phyloP scores from a whole-genome alignment of 2,888 invertebrate species.

The Abrostola triplasia region DNA sequence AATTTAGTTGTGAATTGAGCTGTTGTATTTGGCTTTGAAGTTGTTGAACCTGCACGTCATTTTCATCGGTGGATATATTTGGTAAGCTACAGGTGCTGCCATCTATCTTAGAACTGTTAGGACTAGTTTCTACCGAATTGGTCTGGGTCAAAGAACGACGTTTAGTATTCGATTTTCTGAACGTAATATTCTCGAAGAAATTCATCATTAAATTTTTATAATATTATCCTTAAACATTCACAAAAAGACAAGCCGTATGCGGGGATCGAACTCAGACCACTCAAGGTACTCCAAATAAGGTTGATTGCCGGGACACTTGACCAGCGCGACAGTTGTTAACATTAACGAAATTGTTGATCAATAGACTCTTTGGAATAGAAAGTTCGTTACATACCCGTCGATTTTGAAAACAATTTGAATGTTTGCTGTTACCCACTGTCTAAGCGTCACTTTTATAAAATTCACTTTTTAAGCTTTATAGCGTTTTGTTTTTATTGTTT shows the following conservation, averaged over 20 bases:
- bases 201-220: conserved; percentile 3
- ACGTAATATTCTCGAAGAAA: conserved; percentile 8
- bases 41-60: conserved; percentile 3
- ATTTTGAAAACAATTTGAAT: neutral
- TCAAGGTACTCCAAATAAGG: neutral
- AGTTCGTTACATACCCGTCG: neutral
- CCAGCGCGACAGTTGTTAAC: no score
- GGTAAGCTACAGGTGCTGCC: conserved; percentile 9
- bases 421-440: neutral
- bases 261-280: neutral
- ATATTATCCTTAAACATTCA: conserved; percentile 1
- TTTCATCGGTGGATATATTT: conserved; percentile 8
- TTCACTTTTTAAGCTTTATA: neutral
- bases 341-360: no score
- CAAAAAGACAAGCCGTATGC: neutral
- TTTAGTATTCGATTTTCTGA: conserved; percentile 4
- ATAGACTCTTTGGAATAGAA: neutral
- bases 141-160: neutral
- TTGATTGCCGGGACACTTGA: no score
- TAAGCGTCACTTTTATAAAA: neutral
- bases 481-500: neutral
- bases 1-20: conserved; percentile 5
- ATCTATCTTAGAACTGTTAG: conserved; percentile 7
- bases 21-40: conserved; percentile 8
- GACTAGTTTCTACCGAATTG: conserved; percentile 5